Conservation (phyloP, 2,888 invertebrate species). For the Drosophila falleni region DNA sequence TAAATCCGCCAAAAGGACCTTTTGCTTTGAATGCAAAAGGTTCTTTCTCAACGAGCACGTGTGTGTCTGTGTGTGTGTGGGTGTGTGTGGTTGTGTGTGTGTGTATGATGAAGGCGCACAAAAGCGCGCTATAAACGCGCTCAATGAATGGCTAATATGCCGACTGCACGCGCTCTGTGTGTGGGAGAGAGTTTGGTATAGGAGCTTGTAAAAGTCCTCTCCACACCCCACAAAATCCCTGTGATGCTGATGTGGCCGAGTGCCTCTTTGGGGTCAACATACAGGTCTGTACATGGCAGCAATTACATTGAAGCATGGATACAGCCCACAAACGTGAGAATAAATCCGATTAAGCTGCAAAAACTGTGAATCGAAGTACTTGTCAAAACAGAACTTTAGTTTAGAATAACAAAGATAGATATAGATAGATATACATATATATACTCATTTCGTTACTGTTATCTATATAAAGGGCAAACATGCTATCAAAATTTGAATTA, state of each 20-base stretch:
- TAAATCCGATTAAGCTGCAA: slow-evolving; percentile 48
- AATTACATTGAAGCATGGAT: slow-evolving; percentile 56
- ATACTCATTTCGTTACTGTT: neutral
- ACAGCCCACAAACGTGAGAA: slow-evolving; percentile 22
- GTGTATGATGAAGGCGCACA: slow-evolving; percentile 47
- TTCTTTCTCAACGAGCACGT: slow-evolving; percentile 35
- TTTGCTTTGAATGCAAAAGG: slow-evolving; percentile 74
- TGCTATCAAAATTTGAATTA: neutral
- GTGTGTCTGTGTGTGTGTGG: slow-evolving; percentile 11
- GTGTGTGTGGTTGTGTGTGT: slow-evolving; percentile 16
- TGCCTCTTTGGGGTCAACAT: slow-evolving; percentile 44
- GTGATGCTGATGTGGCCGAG: slow-evolving; percentile 14
- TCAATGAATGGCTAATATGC: slow-evolving; percentile 79
- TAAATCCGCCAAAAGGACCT: slow-evolving; percentile 79
- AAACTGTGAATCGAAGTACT: slow-evolving; percentile 33
- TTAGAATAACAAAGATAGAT: neutral
- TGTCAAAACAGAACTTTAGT: slow-evolving; percentile 14
- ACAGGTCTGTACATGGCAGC: slow-evolving; percentile 56
- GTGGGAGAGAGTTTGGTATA: neutral
- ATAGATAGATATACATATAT: neutral
- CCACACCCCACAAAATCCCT: neutral
- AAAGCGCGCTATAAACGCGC: slow-evolving; percentile 76
- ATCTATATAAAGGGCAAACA: neutral
- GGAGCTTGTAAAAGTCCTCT: neutral
- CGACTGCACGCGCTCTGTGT: slow-evolving; percentile 58